phyloP scores from a whole-genome alignment of 2,113 vertebrate genomes.

The Periophthalmodon schlosseri region DNA sequence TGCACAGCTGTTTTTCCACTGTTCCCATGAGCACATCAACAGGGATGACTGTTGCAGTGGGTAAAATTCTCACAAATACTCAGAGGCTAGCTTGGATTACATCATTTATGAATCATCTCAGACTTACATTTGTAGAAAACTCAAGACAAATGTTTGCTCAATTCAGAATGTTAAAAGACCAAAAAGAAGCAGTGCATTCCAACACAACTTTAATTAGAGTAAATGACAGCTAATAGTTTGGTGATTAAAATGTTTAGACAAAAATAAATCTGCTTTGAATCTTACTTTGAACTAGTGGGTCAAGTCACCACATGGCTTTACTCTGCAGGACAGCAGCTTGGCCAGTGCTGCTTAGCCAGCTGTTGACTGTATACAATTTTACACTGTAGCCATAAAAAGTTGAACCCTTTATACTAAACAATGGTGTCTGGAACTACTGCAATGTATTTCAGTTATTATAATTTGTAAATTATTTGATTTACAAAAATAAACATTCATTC shows the following conservation, averaged over 20 bases:
- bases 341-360: slow-evolving; percentile 62
- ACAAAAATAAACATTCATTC: background rate
- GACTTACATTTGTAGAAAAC: slow-evolving; percentile 17
- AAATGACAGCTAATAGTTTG: background rate
- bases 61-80: slow-evolving; percentile 26
- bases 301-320: slow-evolving; percentile 52
- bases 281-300: slow-evolving; percentile 22
- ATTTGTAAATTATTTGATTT: background rate
- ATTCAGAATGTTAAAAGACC: background rate
- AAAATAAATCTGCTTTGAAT: background rate
- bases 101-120: slow-evolving; percentile 42
- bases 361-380: slow-evolving; percentile 41
- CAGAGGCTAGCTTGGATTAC: slow-evolving; percentile 36
- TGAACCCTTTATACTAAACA: background rate
- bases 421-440: background rate
- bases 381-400: slow-evolving; percentile 7
- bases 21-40: slow-evolving; percentile 15
- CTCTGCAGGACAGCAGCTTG: slow-evolving; percentile 49
- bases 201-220: background rate
- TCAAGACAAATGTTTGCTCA: background rate
- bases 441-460: background rate
- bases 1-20: slow-evolving; percentile 28
- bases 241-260: background rate
- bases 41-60: slow-evolving; percentile 49
- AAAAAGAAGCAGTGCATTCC: background rate